Base-by-base conservation (phyloP, 2,888 invertebrate species). In the Pseudococcus longispinus region DNA sequence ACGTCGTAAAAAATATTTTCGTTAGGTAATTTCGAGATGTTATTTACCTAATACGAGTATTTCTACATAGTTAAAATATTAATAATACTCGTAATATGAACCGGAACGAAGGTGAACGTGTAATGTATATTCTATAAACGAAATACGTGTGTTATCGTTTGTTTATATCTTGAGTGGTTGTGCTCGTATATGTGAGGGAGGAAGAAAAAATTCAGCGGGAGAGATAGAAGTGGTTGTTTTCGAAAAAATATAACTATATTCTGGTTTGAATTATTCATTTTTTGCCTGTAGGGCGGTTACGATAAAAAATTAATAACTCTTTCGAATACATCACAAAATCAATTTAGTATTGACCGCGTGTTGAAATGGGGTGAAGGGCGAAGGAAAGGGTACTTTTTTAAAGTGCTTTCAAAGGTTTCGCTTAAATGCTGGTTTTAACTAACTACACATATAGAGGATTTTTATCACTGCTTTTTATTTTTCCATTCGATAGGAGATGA, bases 301-400 rank as follows among this genome's bases (percentile, higher is more conserved):
- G 29, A 29, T 70, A 15, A 70, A 70, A 70, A 70, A 70, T 70
- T 70, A 29, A 70, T 70, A 70, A 70, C 29, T 70, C 29, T 70
- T 29, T 70, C 70, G 70, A 70, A 70, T 70, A 70, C 60, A 60
- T 60, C 60, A 70, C 70, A 23, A 70, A 70, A 70, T 70, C 70
- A 70, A 70, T 70, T 70, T 70, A 70, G 18, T 65, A 70, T 70
- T 29, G 70, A 70, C 70, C 29, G 70, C 15, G 4, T 5, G 18
- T 15, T 15, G 29, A 29, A 5, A 18, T 18, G 29, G 3, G 4
- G 2, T 9, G 70, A 18, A 51, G 60, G 29, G 29, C 6, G 65
- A 23, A 29, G 1, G 70, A 8, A 29, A 18, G 5, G 70, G 26
- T 15, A 29, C 15, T 26, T 29, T 70, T 70, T 70, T 70, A 70